Base-by-base conservation (phyloP, 2,797 vertebrate species). In the Gadopsis marmoratus region DNA sequence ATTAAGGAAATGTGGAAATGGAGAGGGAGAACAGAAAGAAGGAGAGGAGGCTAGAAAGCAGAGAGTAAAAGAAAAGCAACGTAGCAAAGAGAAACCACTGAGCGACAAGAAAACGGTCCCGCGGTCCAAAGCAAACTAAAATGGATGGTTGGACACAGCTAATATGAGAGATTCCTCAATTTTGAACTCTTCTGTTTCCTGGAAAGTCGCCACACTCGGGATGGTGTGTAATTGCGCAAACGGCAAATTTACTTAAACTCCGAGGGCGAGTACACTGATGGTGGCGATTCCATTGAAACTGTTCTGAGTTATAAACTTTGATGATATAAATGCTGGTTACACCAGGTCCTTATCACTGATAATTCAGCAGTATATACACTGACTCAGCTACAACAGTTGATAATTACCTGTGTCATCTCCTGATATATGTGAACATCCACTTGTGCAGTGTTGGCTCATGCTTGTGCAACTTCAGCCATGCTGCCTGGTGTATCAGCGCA, bases 111-210 rank as follows among this genome's bases (percentile, higher is more conserved):
- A 54, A 86, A 70, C 21, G 23, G 19, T 45, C 23, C 54, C 35
- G 72, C 10, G 4, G 62, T 83, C 63, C 48, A 76, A 54, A 82
- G 62, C 50, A 35, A 71, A 79, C 70, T 59, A 77, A 89, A 83
- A 31, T 62, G 70, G 47, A 31, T 39, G 69, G 12, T 37, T 60
- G 31, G 43, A 33, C 69, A 60, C 31, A 71, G 31, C 45, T 71
- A 39, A 60, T 60, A 50, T 45, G 41, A 41, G 3, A 13, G 53
- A 4, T 23, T 47, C 41, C 54, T 21, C 56, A 60, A 17, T 29
- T 71, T 71, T 26, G 16, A 13, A 35, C 51, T 64, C 43, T 45
- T 17, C 41, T 35, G 12, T 21, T n/a, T 0, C 19, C 51, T 26
- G 13, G 48, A 37, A 33, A 33, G 19, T 55, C 14, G 9, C 5